Base-by-base conservation (phyloP, 2,888 invertebrate genomes). In the Eupithecia vulgata region DNA sequence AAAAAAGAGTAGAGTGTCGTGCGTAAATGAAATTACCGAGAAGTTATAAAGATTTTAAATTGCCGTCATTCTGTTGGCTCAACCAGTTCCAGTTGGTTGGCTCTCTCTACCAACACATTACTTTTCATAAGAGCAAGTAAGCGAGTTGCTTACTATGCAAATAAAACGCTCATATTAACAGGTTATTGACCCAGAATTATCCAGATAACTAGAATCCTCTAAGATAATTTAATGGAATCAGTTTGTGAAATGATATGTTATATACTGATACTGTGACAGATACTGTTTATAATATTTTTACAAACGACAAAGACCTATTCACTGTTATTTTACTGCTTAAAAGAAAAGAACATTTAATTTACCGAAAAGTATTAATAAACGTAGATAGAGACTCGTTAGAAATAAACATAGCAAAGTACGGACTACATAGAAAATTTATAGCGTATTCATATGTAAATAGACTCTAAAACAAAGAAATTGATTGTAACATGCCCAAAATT, bases 121-220 rank as follows among this genome's bases (percentile, higher is more conserved):
- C 86, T 86, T 84, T 84, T 85, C 86, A 84, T 84, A 88, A 87
- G 83, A 87, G 84, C 82, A 85, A 84, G 86, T 85, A 86, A 88
- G 85, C 83, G 85, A 83, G 85, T 85, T 84, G 84, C 85, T 87
- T 87, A 84, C 84, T 89, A 88, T 89, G 87, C 88, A 88, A 90
- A 89, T 89, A 88, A 86, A 87, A 79, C 82, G 64, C 66, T 73
- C 74, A 74, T 76, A 75, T 74, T 74, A 78, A 77, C 84, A 81
- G 83, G 83, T 82, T 83, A 80, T 81, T 78, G 77, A 78, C 81
- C 80, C 81, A 81, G 80, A 84, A 81, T 67, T 67, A 69, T 75
- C 64, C 62, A 73, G 57, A 66, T 68, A 70, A 69, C 67, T 73
- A 68, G 61, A 70, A 72, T n/a, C 15, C 30, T 70, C 13, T 40